phyloP scores from a whole-genome alignment of 2,797 vertebrate genomes.

The Diceros bicornis region DNA sequence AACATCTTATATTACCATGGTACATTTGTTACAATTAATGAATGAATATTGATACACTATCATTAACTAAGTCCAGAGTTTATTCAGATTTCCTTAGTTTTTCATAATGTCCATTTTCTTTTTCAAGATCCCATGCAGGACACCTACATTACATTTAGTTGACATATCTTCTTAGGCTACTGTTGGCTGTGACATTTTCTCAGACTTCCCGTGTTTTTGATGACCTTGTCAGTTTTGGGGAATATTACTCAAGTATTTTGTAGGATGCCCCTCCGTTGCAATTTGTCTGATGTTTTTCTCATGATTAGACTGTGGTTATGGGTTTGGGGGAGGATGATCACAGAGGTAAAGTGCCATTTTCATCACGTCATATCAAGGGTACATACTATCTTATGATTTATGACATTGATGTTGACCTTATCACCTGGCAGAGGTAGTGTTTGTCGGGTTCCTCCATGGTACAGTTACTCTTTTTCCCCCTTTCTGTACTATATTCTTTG shows the following conservation, averaged over 20 bases:
- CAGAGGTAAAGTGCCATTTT: neutral
- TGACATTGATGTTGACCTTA: neutral
- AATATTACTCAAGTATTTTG: conserved; percentile 6
- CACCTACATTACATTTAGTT: conserved; percentile 16
- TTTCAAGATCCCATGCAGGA: neutral
- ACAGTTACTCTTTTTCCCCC: neutral
- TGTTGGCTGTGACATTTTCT: conserved; percentile 20
- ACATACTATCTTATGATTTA: neutral
- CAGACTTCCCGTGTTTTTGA: neutral
- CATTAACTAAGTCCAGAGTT: conserved; percentile 19
- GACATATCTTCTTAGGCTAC: neutral
- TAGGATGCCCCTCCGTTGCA: neutral
- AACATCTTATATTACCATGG: neutral
- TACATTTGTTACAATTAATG: neutral
- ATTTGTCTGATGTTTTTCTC: conserved; percentile 43
- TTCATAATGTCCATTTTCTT: conserved; percentile 36
- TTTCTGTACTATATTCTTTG: neutral
- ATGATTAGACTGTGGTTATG: neutral
- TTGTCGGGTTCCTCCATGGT: neutral
- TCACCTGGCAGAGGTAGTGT: neutral
- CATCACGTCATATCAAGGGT: neutral
- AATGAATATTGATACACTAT: conserved; percentile 17
- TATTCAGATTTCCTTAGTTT: conserved; percentile 51
- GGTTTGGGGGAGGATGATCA: neutral
- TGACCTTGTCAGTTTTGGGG: neutral